Evolutionary conservation across 2,888 invertebrate species (phyloP), one percentile per base, ranked within the genome.

Genomic region (Zaprionus obscuricornis): DNA sequence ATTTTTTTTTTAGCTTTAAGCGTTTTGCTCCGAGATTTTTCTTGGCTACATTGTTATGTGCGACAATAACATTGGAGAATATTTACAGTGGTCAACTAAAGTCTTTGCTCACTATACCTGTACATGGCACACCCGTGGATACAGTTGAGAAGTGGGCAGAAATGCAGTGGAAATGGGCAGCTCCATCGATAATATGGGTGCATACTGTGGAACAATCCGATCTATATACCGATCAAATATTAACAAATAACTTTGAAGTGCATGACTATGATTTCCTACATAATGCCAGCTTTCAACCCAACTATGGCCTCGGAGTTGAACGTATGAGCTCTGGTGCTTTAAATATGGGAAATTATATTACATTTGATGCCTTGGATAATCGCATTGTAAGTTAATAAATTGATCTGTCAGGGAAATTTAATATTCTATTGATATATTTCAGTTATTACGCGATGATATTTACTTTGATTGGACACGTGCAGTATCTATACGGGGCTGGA

Each of bases 41-140:
- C 63, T 24, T 89, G 40, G 81, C 85, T 7, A 74, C 85, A 0
- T 51, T 90, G 7, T 62, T 90, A 0, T 74, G 88, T 42, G 88
- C 89, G 3, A 88, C 87, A 0, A 83, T 90, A 1, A 90, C 89
- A 0, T 50, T 90, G 67, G 89, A 90, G 63, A 88, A 89, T 50
- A 88, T 86, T 4, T 90, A 90, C 60, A 89, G 89, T 51, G 89
- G 90, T 0, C 88, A 88, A 39, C 49, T 90, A 0, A 90, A 90
- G 66, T 89, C 89, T 0, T 37, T 89, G 43, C 65, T 90, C 1
- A 89, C 90, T 0, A 75, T 88, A 16, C 90, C 90, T 1, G 54
- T 87, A 1, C 88, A 85, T 40, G 79, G 67, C 0, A 79, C 86
- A 2, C 88, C 88, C 0, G 82, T 89, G 14, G 88, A 90, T 39